Conservation (phyloP, 2,113 vertebrate species). For the Tetraodon nigroviridis region DNA sequence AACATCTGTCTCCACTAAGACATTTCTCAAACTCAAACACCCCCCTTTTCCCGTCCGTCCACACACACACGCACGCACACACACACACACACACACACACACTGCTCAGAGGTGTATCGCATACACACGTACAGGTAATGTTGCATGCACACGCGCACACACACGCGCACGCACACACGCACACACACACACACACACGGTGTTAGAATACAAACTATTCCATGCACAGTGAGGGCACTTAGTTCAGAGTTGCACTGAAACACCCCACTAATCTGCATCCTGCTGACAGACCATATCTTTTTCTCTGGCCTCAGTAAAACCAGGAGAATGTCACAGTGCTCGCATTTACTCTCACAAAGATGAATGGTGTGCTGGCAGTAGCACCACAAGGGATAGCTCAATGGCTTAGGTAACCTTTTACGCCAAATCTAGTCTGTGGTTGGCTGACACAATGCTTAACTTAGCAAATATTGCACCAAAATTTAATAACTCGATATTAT, state of each 20-base stretch:
- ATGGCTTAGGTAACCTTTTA: slow-evolving; percentile 63
- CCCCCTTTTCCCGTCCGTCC: too few species aligned
- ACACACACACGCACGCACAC: too few species aligned
- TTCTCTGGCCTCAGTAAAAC: slow-evolving; percentile 54
- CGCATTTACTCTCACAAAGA: slow-evolving; percentile 60
- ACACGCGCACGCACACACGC: too few species aligned
- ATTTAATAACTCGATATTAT: slow-evolving; percentile 50
- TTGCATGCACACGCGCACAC: too few species aligned
- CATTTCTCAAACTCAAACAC: slow-evolving; percentile 1
- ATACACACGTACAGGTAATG: too few species aligned
- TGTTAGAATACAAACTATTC: slow-evolving; percentile 56
- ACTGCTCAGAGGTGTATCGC: too few species aligned
- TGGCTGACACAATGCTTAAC: slow-evolving; percentile 60
- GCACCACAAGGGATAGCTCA: slow-evolving; percentile 37
- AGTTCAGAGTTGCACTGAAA: slow-evolving; percentile 49
- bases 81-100: too few species aligned
- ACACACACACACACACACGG: slow-evolving; percentile 36
- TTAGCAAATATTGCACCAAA: slow-evolving; percentile 57
- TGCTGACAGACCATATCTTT: slow-evolving; percentile 62
- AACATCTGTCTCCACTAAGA: slow-evolving; percentile 62
- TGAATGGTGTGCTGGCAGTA: slow-evolving; percentile 49
- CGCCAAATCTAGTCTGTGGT: slow-evolving; percentile 46
- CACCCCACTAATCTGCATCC: slow-evolving; percentile 51
- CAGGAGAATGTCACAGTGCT: slow-evolving; percentile 59
- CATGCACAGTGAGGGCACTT: slow-evolving; percentile 53